A percentile compares a stretch with the other conserved stretches of the same genome.
These are phyloP conservation scores for Daktulosphaira vitifoliae DNA, from an alignment of 1,140 invertebrate species.

Conservation along the genomic window DNA sequence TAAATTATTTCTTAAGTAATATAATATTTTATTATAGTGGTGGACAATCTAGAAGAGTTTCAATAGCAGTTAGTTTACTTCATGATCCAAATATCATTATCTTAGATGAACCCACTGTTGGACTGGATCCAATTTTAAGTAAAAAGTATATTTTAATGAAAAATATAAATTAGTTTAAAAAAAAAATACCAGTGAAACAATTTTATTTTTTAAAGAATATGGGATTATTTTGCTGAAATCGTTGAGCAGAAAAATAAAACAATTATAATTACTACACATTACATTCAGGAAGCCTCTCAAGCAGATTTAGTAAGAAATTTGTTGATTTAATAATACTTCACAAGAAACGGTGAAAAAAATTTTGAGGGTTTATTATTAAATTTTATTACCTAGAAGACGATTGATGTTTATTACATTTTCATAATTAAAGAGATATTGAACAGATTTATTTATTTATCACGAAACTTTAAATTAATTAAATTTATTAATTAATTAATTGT, in stretches of 20 bases:
- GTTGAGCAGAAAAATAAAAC: constrained; percentile 56
- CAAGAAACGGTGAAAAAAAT: too few species aligned
- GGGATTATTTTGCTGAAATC: constrained; percentile 72
- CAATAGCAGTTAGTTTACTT: constrained; percentile 71
- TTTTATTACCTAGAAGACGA: too few species aligned
- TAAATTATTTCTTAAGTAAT: too few species aligned
- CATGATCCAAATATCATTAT: constrained; percentile 79
- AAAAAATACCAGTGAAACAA: not conserved
- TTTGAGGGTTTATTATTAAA: too few species aligned
- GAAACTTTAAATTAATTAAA: too few species aligned
- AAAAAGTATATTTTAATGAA: not conserved
- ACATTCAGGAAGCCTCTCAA: constrained; percentile 83
- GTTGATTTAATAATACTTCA: too few species aligned
- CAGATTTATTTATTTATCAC: too few species aligned
- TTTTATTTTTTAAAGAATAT: constrained; percentile 58
- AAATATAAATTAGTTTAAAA: constrained; percentile 27
- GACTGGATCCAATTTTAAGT: constrained; percentile 73
- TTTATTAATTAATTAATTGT: too few species aligned
- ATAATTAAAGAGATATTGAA: too few species aligned
- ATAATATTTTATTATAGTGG: constrained; percentile 52
- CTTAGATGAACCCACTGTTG: constrained; percentile 84
- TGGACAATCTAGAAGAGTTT: constrained; percentile 75
- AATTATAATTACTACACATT: constrained; percentile 87
- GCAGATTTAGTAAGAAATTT: constrained; percentile 47
- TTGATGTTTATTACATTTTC: too few species aligned